phyloP scores from a whole-genome alignment of 2,888 invertebrate genomes.

The Drosophila ezoana region DNA sequence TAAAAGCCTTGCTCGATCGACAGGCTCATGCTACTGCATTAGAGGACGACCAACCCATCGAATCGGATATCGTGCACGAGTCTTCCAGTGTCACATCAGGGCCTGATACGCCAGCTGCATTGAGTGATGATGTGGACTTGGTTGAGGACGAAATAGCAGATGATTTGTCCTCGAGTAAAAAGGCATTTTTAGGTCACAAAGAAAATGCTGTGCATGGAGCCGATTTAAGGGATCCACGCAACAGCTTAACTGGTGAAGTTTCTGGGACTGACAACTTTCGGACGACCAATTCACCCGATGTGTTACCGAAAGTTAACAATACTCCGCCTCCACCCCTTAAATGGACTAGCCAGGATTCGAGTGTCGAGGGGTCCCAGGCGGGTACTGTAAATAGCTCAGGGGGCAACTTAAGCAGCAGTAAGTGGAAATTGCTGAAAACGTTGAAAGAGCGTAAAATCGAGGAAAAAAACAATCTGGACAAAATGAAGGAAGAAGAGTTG shows the following conservation, averaged over 20 bases:
- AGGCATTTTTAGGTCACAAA: background rate
- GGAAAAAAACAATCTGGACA: conserved; percentile 91
- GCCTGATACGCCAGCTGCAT: conserved; percentile 91
- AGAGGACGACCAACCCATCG: background rate
- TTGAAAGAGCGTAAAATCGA: conserved; percentile 95
- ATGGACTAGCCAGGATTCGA: conserved; percentile 78
- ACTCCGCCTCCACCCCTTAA: background rate
- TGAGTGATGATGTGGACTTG: conserved; percentile 89
- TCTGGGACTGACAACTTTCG: background rate
- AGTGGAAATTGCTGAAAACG: conserved; percentile 96
- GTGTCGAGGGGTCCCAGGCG: conserved; percentile 81
- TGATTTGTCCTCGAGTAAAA: conserved; percentile 16
- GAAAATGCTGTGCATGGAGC: background rate
- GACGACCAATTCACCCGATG: too few relatives aligned
- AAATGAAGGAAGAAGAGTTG: conserved; percentile 88
- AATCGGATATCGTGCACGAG: conserved; percentile 72
- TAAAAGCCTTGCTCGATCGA: background rate
- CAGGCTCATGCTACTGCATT: background rate
- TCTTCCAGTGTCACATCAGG: conserved; percentile 95
- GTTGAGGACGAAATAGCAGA: conserved; percentile 27
- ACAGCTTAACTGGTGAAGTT: background rate
- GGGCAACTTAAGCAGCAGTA: conserved; percentile 89
- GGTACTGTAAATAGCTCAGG: conserved; percentile 78
- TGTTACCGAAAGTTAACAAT: background rate
- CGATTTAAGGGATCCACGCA: background rate